These are phyloP conservation scores for Acleris laterana DNA, from an alignment of 2,888 invertebrate genomes.

Conservation along the genomic window DNA sequence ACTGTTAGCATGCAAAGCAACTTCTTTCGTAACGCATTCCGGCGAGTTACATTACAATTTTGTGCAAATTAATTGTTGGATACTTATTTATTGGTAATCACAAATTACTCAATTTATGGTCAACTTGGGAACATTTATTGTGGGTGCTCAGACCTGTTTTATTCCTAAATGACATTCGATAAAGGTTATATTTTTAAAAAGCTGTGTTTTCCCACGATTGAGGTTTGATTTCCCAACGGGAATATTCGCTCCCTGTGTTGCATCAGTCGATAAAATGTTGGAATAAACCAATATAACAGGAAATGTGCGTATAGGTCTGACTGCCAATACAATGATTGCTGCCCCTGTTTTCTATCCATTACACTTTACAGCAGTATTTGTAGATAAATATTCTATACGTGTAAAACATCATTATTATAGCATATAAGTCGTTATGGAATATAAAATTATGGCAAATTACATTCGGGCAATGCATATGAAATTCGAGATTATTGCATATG, in stretches of 20 bases:
- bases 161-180: not conserved
- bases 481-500: no score
- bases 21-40: slow-evolving; percentile 58
- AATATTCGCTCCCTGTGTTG: not conserved
- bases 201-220: not conserved
- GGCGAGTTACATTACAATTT: slow-evolving; percentile 17
- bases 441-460: no score
- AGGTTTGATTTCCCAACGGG: slow-evolving; percentile 1
- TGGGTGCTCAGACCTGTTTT: not conserved
- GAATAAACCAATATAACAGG: not conserved
- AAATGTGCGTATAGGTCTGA: no score
- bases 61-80: slow-evolving; percentile 17
- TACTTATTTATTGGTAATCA: slow-evolving; percentile 13
- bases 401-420: no score
- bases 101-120: slow-evolving; percentile 24
- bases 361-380: no score
- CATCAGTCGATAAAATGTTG: not conserved
- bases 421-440: no score
- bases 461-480: no score
- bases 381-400: no score
- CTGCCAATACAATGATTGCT: no score
- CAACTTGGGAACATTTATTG: slow-evolving; percentile 1
- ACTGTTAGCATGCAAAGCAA: slow-evolving; percentile 64
- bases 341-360: no score
- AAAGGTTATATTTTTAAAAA: not conserved